Evolutionary conservation across 2,888 invertebrate genomes (phyloP).

Genomic region (Taphrorychus bicolor): DNA sequence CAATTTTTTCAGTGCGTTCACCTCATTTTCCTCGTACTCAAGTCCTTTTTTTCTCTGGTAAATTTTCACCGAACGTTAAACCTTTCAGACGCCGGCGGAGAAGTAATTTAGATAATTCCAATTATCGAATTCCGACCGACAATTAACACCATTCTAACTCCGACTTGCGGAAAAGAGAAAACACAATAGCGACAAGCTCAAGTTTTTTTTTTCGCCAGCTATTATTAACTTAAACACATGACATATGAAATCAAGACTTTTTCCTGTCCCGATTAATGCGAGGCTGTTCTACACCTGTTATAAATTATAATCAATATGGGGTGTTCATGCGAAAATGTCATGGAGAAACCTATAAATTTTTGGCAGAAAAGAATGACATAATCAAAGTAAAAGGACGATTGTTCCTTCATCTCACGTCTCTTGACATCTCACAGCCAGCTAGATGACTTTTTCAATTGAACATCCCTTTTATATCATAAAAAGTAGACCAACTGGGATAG

Average conservation of each 20-base stretch:
- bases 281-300: too few relatives aligned
- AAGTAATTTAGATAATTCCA: neutral
- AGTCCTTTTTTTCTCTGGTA: neutral
- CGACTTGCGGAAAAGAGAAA: neutral
- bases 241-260: neutral
- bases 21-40: neutral
- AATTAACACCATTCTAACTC: neutral
- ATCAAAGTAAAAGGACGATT: too few relatives aligned
- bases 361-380: too few relatives aligned
- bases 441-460: too few relatives aligned
- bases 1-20: neutral
- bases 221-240: neutral
- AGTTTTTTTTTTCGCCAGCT: neutral
- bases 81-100: neutral
- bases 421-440: too few relatives aligned
- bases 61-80: neutral
- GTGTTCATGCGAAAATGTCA: too few relatives aligned
- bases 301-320: too few relatives aligned
- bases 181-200: neutral
- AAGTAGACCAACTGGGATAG: too few relatives aligned
- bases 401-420: too few relatives aligned
- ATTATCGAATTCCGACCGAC: neutral
- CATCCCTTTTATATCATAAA: too few relatives aligned
- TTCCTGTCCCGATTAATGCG: neutral
- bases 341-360: too few relatives aligned